phyloP scores from a whole-genome alignment of 2,113 vertebrate genomes.

The Recurvirostra avosetta region DNA sequence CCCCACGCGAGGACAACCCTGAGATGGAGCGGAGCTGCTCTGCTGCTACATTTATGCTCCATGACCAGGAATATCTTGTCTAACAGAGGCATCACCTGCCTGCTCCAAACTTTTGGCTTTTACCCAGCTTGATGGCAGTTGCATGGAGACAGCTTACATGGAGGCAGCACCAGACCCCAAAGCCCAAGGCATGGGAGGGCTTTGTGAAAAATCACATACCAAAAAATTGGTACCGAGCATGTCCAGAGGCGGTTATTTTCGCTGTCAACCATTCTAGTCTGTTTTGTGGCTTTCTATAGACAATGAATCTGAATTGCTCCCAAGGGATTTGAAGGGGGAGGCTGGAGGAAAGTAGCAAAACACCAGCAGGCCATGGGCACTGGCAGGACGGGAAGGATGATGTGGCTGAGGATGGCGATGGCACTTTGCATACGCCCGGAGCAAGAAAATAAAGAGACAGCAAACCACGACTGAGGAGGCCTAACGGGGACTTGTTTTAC shows the following conservation, averaged over 20 bases:
- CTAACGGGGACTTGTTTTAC: slow-evolving; percentile 41
- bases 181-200: not conserved
- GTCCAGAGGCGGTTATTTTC: not conserved
- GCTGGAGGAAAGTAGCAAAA: not conserved
- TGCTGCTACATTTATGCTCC: not conserved
- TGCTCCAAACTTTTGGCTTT: not conserved
- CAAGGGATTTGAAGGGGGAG: not conserved
- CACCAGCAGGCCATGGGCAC: fast-evolving
- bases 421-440: not conserved
- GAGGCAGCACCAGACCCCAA: not conserved
- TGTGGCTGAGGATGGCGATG: not conserved
- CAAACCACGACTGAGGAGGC: not conserved
- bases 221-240: fast-evolving
- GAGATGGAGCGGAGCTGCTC: fast-evolving
- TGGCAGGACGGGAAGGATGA: fast-evolving
- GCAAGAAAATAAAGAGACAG: slow-evolving; percentile 46
- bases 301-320: not conserved
- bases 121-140: not conserved
- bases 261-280: not conserved
- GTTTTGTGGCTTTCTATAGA: not conserved
- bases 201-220: not conserved
- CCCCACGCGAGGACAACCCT: fast-evolving
- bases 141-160: not conserved
- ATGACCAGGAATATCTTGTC: not conserved
- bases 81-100: not conserved